Base-by-base conservation (phyloP, 2,113 vertebrate species). In the Lanius collurio region DNA sequence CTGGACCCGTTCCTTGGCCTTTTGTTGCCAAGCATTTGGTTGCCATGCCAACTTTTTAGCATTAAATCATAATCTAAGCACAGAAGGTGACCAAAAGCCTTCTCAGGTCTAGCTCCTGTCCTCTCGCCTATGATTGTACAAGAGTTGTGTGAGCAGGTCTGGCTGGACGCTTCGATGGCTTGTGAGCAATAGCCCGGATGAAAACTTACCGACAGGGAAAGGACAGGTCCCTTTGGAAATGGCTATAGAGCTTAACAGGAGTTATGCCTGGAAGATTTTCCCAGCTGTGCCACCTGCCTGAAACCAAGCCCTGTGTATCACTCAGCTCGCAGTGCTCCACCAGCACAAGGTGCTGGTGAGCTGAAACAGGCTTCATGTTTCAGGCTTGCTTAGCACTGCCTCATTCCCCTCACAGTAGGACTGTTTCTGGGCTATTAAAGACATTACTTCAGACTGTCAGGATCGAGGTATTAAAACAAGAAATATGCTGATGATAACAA, bases 11-110 rank as follows among this genome's bases (percentile, higher is more conserved):
- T 90, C 64, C 69, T 94, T 68, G 63, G 70, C 67, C 7, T 92
- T 89, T 68, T 23, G 63, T 63, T 90, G 82, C 70, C 78, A 80
- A 90, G 82, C 35, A 21, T 68, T 87, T 52, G 81, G 96, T 96
- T 95, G 90, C 92, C 76, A 91, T 69, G 80, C 69, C 94, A 95
- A 95, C 89, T 78, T 94, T 91, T 88, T 74, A 94, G 75, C 73
- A 64, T 84, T 92, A 96, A 95, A 96, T 96, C 93, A 96, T 96
- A 94, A 96, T 83, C 82, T 64, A 77, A 81, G 82, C 87, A 53
- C 85, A 89, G 83, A 74, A 75, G 60, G 76, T 93, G 60, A 33
- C 62, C 57, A 60, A 83, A 76, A 83, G 62, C 76, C 83, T 83
- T 88, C 88, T 89, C 49, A 95, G 84, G 49, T 73, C 49, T 56